phyloP scores from a whole-genome alignment of 1,140 invertebrate species.

The Drosophila ananassae region DNA sequence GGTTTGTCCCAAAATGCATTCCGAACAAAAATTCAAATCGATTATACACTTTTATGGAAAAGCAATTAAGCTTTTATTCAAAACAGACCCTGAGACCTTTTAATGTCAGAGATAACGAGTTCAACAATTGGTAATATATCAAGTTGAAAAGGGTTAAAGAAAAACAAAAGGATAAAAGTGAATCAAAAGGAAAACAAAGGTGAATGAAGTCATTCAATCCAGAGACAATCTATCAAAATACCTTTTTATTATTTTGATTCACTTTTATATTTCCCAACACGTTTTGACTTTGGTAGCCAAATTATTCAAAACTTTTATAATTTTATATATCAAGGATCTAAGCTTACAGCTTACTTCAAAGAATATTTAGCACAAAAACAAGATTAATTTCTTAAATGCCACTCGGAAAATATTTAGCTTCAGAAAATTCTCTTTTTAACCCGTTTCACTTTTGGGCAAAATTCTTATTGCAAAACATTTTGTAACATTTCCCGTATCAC shows the following conservation, averaged over 20 bases:
- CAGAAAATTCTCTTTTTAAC: not conserved
- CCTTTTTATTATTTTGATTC: conserved; percentile 11
- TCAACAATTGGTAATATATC: conserved; percentile 5
- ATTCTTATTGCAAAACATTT: conserved; percentile 18
- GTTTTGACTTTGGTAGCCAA: not conserved
- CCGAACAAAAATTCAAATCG: conserved; percentile 21
- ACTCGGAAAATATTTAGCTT: not conserved
- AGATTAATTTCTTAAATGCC: not conserved
- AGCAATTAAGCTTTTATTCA: conserved; percentile 50
- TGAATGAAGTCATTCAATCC: conserved; percentile 18
- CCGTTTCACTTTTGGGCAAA: not conserved
- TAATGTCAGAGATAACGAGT: conserved; percentile 16
- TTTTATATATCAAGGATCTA: not conserved
- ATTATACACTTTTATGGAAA: conserved; percentile 40
- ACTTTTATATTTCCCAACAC: not conserved
- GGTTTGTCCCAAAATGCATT: conserved; percentile 35
- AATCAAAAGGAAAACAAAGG: too few relatives aligned
- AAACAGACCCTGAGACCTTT: conserved; percentile 15
- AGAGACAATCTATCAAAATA: conserved; percentile 22
- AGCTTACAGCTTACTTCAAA: conserved; percentile 3
- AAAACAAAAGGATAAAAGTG: conserved; percentile 36
- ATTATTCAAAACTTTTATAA: not conserved
- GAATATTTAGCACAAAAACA: not conserved
- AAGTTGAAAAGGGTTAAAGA: not conserved
- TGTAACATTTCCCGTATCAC: conserved; percentile 22